phyloP scores from a whole-genome alignment of 2,113 vertebrate species.

The Prinia subflava region DNA sequence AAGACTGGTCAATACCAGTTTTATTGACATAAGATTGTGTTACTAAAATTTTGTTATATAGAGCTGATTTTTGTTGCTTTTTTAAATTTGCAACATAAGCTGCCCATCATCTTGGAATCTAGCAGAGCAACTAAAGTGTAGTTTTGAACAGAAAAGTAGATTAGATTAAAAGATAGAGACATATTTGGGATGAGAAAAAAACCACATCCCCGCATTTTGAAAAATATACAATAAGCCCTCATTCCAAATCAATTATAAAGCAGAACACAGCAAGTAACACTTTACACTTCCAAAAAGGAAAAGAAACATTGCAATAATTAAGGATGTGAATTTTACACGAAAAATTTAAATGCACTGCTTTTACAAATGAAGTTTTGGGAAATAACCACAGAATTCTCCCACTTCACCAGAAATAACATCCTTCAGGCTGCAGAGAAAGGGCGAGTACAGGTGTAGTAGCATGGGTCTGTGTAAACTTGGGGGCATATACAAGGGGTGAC shows the following conservation, averaged over 20 bases:
- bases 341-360: background rate
- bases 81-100: background rate
- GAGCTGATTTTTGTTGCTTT: background rate
- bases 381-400: background rate
- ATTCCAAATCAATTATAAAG: background rate
- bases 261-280: background rate
- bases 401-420: background rate
- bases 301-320: background rate
- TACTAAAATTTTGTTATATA: background rate
- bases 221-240: background rate
- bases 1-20: background rate
- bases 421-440: background rate
- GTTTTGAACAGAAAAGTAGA: background rate
- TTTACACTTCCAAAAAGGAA: background rate
- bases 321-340: background rate
- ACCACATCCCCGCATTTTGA: background rate
- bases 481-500: background rate
- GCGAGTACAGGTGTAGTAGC: background rate
- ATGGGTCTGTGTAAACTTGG: background rate
- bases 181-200: background rate
- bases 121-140: background rate
- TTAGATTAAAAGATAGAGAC: background rate
- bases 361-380: background rate
- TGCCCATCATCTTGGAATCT: background rate
- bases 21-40: background rate